Base-by-base conservation (phyloP, 2,888 invertebrate genomes). In the Keiferia lycopersicella region DNA sequence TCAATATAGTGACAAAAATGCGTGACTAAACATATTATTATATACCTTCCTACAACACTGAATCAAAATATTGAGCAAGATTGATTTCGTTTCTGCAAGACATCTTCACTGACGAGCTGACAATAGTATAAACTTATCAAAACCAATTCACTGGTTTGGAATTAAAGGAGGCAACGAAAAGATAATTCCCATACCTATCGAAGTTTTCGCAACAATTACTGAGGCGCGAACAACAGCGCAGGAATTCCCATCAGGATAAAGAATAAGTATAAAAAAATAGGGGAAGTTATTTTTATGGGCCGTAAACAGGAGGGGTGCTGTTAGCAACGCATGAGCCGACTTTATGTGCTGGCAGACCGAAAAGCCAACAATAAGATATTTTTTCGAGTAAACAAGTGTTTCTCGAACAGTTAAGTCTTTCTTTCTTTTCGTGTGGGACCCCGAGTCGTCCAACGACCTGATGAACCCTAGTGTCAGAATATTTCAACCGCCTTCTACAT, bases 251-350 rank as follows among this genome's bases (percentile, higher is more conserved):
- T 70, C 69, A 70, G 69, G 70, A 71, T 75, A 75, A 73, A 57
- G 16, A 57, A 26, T 26, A 57, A 57, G 79, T 75, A 75, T 74
- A 58, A 39, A 53, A 51, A 18, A 58, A 20, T 58, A 58, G 22
- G 20, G 39, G 20, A n/a, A 58, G 74, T 79, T 80, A 79, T 83
- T 83, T 86, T 86, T 83, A 86, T 78, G 78, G 76, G 70, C 80
- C 77, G 81, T 84, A 83, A 84, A 84, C 74, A 56, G 76, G 76
- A 78, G 78, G 74, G 74, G 75, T 78, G 78, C 79, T 78, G 80
- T 82, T 79, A 76, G 75, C 72, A 71, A 39, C 68, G 68, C 70
- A 68, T 56, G 62, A 62, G 38, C 38, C 34, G 56, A 53, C 39
- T 18, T 41, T 58, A 58, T 58, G 39, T 58, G 18, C 39, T 8